Base-by-base conservation (phyloP, 2,888 invertebrate species). In the Tromatobia lineatoria region DNA sequence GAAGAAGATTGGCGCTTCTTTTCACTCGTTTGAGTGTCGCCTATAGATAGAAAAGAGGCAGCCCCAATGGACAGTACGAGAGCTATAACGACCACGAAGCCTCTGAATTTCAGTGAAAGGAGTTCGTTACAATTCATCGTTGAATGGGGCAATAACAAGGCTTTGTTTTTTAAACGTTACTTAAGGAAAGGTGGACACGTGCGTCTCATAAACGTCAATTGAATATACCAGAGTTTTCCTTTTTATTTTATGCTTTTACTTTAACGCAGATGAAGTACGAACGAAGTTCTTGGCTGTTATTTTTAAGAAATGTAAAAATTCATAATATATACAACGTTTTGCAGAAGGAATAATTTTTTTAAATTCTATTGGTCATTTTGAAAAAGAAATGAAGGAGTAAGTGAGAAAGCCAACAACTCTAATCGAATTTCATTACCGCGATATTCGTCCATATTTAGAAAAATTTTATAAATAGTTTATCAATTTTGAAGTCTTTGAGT, bases 131-230 rank as follows among this genome's bases (percentile, higher is more conserved):
- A 64, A 81, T 81, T 78, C 70, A 69, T 79, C 71, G 67, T 70
- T 70, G 71, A 80, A 66, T 74, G 59, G 50, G 78, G 61, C 78
- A 71, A 78, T 71, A 75, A 79, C 78, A 71, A 67, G 25, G 20
- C 77, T 78, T 85, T 80, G 81, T 85, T 76, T 54, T 59, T 13
- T 73, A 18, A 11, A 45, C 54, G 54, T 67, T 66, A 64, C 47
- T 77, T 23, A 18, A 42, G 73, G 73, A 71, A 75, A 57, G 20
- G 11, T 71, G 15, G 25, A 57, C 80, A 71, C 59, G 83, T 80
- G 45, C 70, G 38, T 15, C 79, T 83, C 75, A 73, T 80, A 83
- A 80, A 76, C 47, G 71, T 76, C 80, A 76, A 71, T 76, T 83
- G 52, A 75, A 80, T 59, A 70, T 50, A 83, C 20, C n/a, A 20